These are phyloP conservation scores for Campoplex nolae DNA, from an alignment of 2,888 invertebrate genomes.

Conservation along the genomic window DNA sequence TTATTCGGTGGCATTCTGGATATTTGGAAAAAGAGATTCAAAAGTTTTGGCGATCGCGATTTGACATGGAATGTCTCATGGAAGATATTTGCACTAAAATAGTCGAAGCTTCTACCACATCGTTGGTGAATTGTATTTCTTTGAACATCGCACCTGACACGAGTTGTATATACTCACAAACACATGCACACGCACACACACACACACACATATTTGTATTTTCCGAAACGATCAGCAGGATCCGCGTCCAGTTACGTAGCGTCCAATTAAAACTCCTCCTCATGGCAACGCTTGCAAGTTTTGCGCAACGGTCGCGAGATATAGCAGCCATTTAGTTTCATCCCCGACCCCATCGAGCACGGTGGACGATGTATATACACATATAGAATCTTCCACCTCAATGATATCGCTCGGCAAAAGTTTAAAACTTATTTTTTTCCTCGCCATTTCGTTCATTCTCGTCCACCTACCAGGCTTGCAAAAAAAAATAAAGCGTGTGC, in stretches of 20 bases:
- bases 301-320: slow-evolving; percentile 41
- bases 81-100: slow-evolving; percentile 19
- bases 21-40: not conserved
- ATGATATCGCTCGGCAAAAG: slow-evolving; percentile 48
- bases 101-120: slow-evolving; percentile 24
- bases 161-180: not conserved
- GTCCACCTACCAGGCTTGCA: slow-evolving; percentile 11
- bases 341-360: slow-evolving; percentile 20
- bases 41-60: not conserved
- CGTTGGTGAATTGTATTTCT: slow-evolving; percentile 23
- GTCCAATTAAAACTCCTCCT: slow-evolving; percentile 63
- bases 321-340: slow-evolving; percentile 61
- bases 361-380: slow-evolving; percentile 11
- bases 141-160: slow-evolving; percentile 33
- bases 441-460: slow-evolving; percentile 39
- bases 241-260: slow-evolving; percentile 37
- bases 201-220: slow-evolving; percentile 10
- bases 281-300: slow-evolving; percentile 50
- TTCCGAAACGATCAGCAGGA: slow-evolving; percentile 40
- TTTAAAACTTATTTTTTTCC: slow-evolving; percentile 56
- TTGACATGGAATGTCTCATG: not conserved
- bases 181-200: not conserved
- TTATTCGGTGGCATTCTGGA: not conserved
- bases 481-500: slow-evolving; percentile 8
- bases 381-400: slow-evolving; percentile 35